These are phyloP conservation scores for Notothenia rossii DNA, from an alignment of 2,113 vertebrate genomes.

Conservation along the genomic window DNA sequence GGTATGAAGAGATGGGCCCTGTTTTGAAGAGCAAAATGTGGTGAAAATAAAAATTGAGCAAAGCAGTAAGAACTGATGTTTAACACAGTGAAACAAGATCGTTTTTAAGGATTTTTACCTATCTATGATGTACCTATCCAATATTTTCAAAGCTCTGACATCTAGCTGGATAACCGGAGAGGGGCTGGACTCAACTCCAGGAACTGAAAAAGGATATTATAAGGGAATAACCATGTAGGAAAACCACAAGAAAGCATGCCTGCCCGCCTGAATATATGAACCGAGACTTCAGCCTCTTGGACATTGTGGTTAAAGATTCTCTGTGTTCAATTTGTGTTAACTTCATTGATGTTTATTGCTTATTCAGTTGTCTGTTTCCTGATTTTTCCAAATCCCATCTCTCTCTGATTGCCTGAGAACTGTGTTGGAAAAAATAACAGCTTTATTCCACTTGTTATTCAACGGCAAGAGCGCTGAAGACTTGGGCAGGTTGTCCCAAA, in stretches of 20 bases:
- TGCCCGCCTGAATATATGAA: conserved; percentile 65
- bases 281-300: conserved; percentile 52
- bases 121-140: conserved; percentile 23
- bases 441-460: conserved; percentile 3
- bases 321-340: conserved; percentile 43
- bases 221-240: conserved; percentile 39
- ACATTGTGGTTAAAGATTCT: conserved; percentile 61
- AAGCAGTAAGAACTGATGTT: conserved; percentile 1
- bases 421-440: conserved; percentile 8
- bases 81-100: conserved; percentile 24
- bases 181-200: conserved; percentile 26
- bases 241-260: conserved; percentile 58
- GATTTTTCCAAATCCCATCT: conserved; percentile 34
- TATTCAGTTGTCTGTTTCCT: conserved; percentile 33
- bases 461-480: conserved; percentile 13
- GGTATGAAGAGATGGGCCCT: conserved; percentile 22
- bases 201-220: conserved; percentile 28
- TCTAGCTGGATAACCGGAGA: conserved; percentile 29
- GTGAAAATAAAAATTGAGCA: not conserved
- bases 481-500: conserved; percentile 16
- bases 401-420: conserved; percentile 15
- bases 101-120: conserved; percentile 2
- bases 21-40: conserved; percentile 4
- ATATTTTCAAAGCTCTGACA: conserved; percentile 38
- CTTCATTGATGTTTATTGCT: conserved; percentile 25